phyloP scores from a whole-genome alignment of 2,888 invertebrate species.

The Parnassius glacialis region DNA sequence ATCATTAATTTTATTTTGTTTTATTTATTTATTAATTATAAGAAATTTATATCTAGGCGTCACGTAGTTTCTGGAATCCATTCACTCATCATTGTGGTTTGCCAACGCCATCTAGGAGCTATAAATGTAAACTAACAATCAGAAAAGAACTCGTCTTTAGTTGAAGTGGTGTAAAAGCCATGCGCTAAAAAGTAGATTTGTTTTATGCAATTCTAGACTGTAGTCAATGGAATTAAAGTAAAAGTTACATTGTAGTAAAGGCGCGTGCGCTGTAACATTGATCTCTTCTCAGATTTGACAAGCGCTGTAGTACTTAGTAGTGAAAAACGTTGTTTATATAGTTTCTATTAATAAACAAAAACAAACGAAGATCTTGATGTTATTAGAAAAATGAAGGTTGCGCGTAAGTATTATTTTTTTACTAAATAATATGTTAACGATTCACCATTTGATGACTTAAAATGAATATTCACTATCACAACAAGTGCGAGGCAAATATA shows the following conservation, averaged over 20 bases:
- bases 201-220: constrained; percentile 31
- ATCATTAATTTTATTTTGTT: too few species aligned
- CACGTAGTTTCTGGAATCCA: too few species aligned
- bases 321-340: constrained; percentile 25
- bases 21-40: too few species aligned
- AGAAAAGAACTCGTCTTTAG: not conserved
- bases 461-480: too few species aligned
- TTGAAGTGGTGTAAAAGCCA: constrained; percentile 38
- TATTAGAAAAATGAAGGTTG: constrained; percentile 50
- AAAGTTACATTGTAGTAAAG: constrained; percentile 29
- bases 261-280: constrained; percentile 70
- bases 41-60: too few species aligned
- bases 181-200: constrained; percentile 45
- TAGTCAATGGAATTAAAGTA: constrained; percentile 3
- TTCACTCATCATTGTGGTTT: not conserved
- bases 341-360: constrained; percentile 36
- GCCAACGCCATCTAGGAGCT: constrained; percentile 18
- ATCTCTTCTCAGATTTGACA: constrained; percentile 56
- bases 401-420: constrained; percentile 44
- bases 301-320: constrained; percentile 25
- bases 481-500: too few species aligned
- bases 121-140: not conserved
- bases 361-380: constrained; percentile 37
- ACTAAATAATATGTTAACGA: too few species aligned
- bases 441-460: too few species aligned